phyloP scores from a whole-genome alignment of 2,888 invertebrate species.

The Pyrrhia umbra region DNA sequence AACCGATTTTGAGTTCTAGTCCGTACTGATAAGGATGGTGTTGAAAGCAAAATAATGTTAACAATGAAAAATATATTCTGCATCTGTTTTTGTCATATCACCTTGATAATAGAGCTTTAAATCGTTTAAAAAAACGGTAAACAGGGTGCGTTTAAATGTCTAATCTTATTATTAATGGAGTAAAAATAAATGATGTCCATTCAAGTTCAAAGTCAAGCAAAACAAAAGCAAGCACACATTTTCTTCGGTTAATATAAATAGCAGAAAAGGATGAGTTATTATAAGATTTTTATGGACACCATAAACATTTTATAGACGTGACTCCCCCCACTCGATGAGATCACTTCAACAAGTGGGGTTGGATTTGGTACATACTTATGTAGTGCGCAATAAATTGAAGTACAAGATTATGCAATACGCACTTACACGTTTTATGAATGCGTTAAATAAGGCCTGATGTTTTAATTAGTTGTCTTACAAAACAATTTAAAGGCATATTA shows the following conservation, averaged over 20 bases:
- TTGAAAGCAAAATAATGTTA: too few species aligned
- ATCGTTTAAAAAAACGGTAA: too few species aligned
- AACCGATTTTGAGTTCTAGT: too few species aligned
- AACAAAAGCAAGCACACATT: slow-evolving; percentile 32
- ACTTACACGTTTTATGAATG: slow-evolving; percentile 13
- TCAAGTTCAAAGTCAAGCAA: slow-evolving; percentile 50
- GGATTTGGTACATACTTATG: slow-evolving; percentile 29
- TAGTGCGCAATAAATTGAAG: slow-evolving; percentile 30
- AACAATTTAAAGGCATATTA: neutral
- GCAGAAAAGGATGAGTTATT: slow-evolving; percentile 50
- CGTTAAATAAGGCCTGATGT: slow-evolving; percentile 15
- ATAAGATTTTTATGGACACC: slow-evolving; percentile 56
- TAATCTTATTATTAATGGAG: too few species aligned
- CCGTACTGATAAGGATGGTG: too few species aligned
- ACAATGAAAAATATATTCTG: too few species aligned
- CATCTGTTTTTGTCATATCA: too few species aligned
- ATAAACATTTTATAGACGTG: slow-evolving; percentile 58
- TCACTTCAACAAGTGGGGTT: slow-evolving; percentile 53
- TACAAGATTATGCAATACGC: slow-evolving; percentile 37
- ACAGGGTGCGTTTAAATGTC: too few species aligned
- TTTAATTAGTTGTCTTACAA: slow-evolving; percentile 23
- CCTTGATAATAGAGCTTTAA: too few species aligned
- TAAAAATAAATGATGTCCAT: slow-evolving; percentile 25
- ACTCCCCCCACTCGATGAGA: slow-evolving; percentile 57
- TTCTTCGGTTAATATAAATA: slow-evolving; percentile 39